Conservation (phyloP, 2,797 vertebrate genomes). For the Setipinna tenuifilis region DNA sequence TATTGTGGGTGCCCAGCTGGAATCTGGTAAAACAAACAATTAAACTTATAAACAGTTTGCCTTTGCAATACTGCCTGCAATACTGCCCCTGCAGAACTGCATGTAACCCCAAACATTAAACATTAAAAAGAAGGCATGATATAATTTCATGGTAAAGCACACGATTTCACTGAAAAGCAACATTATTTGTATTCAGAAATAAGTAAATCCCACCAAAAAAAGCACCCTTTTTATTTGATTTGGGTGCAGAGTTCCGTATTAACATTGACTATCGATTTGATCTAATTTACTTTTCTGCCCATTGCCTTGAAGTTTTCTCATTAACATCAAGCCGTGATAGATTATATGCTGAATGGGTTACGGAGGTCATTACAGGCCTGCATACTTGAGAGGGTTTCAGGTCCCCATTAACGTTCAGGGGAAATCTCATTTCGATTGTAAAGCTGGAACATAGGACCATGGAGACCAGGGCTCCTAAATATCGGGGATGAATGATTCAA, state of each 20-base stretch:
- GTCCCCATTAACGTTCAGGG: conserved; percentile 31
- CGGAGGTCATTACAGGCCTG: conserved; percentile 29
- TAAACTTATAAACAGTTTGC: not conserved
- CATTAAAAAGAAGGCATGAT: not conserved
- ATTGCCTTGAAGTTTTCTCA: conserved; percentile 50
- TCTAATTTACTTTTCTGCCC: conserved; percentile 47
- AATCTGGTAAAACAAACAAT: not conserved
- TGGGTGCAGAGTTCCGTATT: conserved; percentile 26
- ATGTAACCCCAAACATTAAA: not conserved
- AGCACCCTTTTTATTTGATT: conserved; percentile 3
- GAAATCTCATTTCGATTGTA: conserved; percentile 23
- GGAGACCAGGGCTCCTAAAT: conserved; percentile 6
- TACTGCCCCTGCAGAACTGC: not conserved
- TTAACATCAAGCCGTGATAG: conserved; percentile 45
- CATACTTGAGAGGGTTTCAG: conserved; percentile 14
- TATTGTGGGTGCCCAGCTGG: not conserved
- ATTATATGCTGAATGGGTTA: conserved; percentile 34
- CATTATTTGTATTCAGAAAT: not conserved
- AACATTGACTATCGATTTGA: conserved; percentile 40
- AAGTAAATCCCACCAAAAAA: not conserved
- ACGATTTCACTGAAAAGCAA: not conserved
- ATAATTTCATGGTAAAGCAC: not conserved
- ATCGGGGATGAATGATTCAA: conserved; percentile 19
- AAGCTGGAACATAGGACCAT: not conserved
- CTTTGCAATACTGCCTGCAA: not conserved